Percentiles rank a stretch among this genome's conserved stretches.
Conservation (phyloP, 2,797 vertebrate species). For the Amazona ochrocephala region DNA sequence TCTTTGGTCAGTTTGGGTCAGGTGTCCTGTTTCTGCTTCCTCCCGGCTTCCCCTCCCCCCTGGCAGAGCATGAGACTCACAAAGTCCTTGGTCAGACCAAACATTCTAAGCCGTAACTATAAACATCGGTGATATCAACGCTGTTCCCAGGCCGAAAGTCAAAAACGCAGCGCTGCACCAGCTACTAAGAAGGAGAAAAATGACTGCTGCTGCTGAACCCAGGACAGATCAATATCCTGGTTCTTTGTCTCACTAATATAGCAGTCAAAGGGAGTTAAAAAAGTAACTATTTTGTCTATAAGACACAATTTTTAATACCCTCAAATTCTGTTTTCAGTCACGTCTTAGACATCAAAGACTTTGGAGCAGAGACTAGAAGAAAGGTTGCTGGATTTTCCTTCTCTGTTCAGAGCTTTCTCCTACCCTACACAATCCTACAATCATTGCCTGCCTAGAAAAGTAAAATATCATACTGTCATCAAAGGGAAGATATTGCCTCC, state of each 20-base stretch:
- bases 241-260: constrained; percentile 1
- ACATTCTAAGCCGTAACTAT: too few relatives aligned
- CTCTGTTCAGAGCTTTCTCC: neutral
- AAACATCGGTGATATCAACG: too few relatives aligned
- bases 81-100: too few relatives aligned
- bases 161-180: too few relatives aligned
- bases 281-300: neutral
- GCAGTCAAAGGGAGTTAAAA: neutral
- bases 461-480: neutral
- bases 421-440: neutral
- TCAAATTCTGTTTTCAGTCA: neutral
- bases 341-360: neutral
- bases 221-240: neutral
- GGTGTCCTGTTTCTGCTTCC: too few relatives aligned
- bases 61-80: too few relatives aligned
- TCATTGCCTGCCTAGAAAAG: neutral
- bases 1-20: too few relatives aligned
- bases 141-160: too few relatives aligned
- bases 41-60: too few relatives aligned
- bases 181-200: too few relatives aligned
- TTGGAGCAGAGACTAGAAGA: neutral
- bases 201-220: too few relatives aligned
- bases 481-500: neutral
- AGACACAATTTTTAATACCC: neutral
- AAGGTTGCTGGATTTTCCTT: neutral